phyloP scores from a whole-genome alignment of 1,140 invertebrate genomes.

The Pteromalus puparum region DNA sequence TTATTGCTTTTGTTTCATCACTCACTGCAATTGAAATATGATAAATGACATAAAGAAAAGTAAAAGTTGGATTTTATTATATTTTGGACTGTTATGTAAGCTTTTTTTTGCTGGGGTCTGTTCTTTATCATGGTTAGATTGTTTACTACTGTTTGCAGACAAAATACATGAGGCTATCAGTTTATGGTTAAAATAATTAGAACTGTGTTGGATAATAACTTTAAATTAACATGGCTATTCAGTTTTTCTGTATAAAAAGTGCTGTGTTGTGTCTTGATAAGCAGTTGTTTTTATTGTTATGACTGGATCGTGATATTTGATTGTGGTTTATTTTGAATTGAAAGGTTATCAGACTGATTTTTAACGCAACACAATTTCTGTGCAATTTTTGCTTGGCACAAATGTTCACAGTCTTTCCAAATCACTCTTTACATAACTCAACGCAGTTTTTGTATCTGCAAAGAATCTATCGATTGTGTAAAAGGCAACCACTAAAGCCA shows the following conservation, averaged over 20 bases:
- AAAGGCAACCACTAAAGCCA: background rate
- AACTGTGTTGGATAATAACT: background rate
- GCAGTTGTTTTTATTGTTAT: background rate
- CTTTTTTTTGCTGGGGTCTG: background rate
- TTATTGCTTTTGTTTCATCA: background rate
- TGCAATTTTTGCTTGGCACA: background rate
- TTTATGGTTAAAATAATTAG: background rate
- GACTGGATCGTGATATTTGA: background rate
- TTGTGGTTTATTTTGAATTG: background rate
- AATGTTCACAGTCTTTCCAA: background rate
- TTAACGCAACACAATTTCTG: background rate
- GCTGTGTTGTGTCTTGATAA: background rate
- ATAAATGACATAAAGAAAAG: background rate
- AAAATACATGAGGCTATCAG: background rate
- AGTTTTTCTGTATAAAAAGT: background rate
- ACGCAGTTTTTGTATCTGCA: background rate
- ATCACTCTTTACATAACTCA: background rate
- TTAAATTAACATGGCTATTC: background rate
- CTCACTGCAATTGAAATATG: background rate
- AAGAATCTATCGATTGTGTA: background rate
- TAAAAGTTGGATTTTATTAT: background rate
- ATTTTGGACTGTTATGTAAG: background rate
- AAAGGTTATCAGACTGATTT: background rate
- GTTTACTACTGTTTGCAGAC: background rate
- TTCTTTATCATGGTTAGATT: background rate